Conservation (phyloP, 2,113 vertebrate species). For the Platysternon megacephalum region DNA sequence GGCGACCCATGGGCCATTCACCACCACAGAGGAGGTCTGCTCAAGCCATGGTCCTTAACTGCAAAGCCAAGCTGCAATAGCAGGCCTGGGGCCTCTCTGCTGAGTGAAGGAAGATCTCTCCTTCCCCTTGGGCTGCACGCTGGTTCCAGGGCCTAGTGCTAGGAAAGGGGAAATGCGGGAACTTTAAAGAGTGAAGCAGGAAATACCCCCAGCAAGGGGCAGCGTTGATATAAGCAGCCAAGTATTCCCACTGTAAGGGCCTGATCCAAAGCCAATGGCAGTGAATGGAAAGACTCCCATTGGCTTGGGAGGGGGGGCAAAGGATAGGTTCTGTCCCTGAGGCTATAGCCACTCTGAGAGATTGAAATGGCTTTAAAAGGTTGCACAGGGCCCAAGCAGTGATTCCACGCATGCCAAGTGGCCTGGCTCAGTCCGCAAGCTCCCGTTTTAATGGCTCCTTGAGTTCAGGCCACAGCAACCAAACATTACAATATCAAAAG, state of each 20-base stretch:
- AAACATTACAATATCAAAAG: constrained; percentile 52
- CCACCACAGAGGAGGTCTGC: not conserved
- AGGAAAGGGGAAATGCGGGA: not conserved
- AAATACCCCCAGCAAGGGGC: not conserved
- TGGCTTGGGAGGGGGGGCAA: not conserved
- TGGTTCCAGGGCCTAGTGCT: not conserved
- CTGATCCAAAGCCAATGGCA: not conserved
- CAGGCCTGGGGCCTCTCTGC: not conserved
- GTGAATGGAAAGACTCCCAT: not conserved
- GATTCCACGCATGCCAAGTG: constrained; percentile 7
- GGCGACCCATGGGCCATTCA: not conserved
- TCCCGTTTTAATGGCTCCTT: constrained; percentile 29
- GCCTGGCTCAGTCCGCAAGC: constrained; percentile 1
- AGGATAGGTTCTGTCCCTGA: not conserved
- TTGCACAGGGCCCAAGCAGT: constrained; percentile 13
- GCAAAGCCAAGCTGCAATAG: not conserved
- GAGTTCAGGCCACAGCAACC: not conserved
- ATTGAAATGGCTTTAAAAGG: constrained; percentile 30
- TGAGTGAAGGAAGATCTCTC: not conserved
- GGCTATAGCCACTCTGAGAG: constrained; percentile 6
- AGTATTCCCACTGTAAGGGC: not conserved
- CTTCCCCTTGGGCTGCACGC: not conserved
- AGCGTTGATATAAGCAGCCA: not conserved
- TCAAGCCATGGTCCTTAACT: not conserved
- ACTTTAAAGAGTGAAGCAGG: not conserved